phyloP scores from a whole-genome alignment of 1,140 invertebrate genomes.

The Metopolophium dirhodum region DNA sequence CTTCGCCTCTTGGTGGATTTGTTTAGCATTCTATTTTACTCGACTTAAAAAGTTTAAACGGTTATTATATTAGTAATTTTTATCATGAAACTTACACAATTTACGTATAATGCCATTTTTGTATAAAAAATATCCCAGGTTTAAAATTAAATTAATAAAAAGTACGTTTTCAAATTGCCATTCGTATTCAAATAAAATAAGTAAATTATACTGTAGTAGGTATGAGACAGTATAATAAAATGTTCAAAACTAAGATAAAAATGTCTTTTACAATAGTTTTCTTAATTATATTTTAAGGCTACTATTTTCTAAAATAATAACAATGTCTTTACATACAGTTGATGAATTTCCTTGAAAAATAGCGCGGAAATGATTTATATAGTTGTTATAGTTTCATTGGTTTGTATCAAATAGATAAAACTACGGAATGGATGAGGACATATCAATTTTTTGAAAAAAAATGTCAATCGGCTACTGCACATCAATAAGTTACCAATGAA shows the following conservation, averaged over 20 bases:
- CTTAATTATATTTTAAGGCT: background rate
- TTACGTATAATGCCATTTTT: background rate
- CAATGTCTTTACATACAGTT: background rate
- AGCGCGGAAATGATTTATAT: background rate
- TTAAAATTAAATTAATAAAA: slow-evolving; percentile 20
- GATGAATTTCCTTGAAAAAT: background rate
- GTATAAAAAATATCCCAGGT: background rate
- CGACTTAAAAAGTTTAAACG: slow-evolving; percentile 1
- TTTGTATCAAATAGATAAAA: background rate
- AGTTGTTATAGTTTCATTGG: background rate
- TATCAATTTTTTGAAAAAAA: too few relatives aligned
- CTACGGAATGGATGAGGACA: too few relatives aligned
- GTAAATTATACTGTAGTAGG: background rate
- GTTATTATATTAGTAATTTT: slow-evolving; percentile 13
- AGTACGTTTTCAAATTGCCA: background rate
- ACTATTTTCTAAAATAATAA: background rate
- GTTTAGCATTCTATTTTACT: background rate
- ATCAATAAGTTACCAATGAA: too few relatives aligned
- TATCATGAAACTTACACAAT: background rate
- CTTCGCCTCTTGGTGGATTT: background rate
- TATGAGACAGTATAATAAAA: background rate
- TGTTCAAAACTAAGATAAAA: background rate
- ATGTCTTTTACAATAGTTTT: background rate
- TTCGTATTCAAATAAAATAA: background rate
- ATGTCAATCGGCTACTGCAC: too few relatives aligned